These are phyloP conservation scores for Pedicia rivosa DNA, from an alignment of 2,888 invertebrate species.

Conservation along the genomic window DNA sequence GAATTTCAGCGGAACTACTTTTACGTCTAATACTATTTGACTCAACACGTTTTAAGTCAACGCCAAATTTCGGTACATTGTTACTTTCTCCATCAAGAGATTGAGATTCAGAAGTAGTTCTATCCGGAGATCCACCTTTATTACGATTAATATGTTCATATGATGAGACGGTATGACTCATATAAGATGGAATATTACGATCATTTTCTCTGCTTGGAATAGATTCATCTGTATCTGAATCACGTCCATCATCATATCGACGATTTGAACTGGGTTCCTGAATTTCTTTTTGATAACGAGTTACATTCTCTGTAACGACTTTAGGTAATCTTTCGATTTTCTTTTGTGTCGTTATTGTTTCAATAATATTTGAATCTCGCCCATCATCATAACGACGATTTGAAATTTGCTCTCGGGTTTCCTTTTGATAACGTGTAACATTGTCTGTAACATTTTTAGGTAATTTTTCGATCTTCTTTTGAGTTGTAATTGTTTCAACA, in stretches of 20 bases:
- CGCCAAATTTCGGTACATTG: slow-evolving; percentile 48
- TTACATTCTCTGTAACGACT: no score
- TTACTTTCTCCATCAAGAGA: slow-evolving; percentile 25
- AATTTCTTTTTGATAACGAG: slow-evolving; percentile 7
- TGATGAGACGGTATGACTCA: slow-evolving; percentile 30
- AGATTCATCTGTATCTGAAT: no score
- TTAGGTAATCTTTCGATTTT: not conserved
- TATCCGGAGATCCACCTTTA: slow-evolving; percentile 13
- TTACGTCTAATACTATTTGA: slow-evolving; percentile 33
- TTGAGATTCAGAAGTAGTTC: not conserved
- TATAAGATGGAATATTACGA: slow-evolving; percentile 26
- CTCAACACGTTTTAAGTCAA: slow-evolving; percentile 43
- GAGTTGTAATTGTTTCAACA: no score
- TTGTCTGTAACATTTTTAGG: no score
- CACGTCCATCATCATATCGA: no score
- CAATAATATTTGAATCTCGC: no score
- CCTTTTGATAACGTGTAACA: no score
- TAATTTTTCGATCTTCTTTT: no score
- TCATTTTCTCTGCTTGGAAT: no score
- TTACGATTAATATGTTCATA: slow-evolving; percentile 28
- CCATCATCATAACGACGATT: no score
- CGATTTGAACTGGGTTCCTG: slow-evolving; percentile 22
- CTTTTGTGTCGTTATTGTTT: not conserved
- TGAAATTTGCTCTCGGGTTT: no score
- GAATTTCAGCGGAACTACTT: slow-evolving; percentile 31